Evolutionary conservation across 2,113 vertebrate genomes (phyloP).

Genomic region (Chaetops frenatus): DNA sequence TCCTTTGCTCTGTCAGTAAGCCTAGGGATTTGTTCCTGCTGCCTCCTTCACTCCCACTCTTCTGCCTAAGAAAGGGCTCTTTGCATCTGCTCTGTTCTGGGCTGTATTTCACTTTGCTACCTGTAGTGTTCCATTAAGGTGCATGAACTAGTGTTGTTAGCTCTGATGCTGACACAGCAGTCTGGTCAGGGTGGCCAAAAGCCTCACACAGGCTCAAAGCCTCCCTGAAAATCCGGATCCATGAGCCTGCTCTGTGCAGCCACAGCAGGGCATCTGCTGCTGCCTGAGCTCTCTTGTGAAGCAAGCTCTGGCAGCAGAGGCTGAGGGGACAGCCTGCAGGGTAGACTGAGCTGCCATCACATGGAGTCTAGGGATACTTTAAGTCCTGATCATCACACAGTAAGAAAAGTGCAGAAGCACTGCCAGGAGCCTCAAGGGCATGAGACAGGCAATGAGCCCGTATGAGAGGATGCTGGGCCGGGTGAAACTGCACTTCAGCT

Average conservation of each 20-base stretch:
- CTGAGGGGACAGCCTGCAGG: neutral
- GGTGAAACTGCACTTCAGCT: neutral
- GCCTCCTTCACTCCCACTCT: neutral
- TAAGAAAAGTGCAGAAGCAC: neutral
- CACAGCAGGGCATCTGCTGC: neutral
- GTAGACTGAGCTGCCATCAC: neutral
- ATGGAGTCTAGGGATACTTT: neutral
- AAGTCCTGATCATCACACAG: neutral
- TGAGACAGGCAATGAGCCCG: neutral
- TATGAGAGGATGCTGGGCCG: neutral
- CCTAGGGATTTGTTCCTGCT: neutral
- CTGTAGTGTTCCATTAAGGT: neutral
- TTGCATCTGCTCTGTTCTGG: neutral
- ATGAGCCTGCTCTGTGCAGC: accelerated
- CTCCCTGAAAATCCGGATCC: neutral
- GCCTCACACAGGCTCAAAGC: neutral
- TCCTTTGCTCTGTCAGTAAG: neutral
- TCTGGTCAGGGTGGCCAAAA: neutral
- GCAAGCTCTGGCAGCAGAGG: neutral
- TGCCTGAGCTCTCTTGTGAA: neutral
- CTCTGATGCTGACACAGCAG: neutral
- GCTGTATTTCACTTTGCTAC: neutral
- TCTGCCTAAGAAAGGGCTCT: neutral
- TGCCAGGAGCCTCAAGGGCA: neutral
- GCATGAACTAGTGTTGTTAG: neutral